Conservation (phyloP, 2,888 invertebrate genomes). For the Silvanus unidentatus region DNA sequence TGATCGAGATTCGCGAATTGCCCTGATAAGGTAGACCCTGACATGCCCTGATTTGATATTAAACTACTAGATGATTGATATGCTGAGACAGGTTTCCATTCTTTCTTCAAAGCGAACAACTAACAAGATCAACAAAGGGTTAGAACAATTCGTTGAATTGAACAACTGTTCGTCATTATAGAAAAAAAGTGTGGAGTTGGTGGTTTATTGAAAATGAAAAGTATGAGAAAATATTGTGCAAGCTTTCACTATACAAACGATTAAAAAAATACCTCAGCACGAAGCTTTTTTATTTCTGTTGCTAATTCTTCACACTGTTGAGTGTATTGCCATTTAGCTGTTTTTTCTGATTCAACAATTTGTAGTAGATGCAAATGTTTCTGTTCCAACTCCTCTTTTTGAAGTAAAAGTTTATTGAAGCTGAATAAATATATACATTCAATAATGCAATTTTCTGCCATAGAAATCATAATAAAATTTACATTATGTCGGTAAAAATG, state of each 20-base stretch:
- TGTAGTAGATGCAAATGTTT: conserved; percentile 84
- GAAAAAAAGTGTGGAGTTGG: too few species aligned
- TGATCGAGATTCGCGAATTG: conserved; percentile 38
- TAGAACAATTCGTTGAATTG: neutral
- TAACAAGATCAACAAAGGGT: conserved; percentile 37
- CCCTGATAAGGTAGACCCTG: conserved; percentile 30
- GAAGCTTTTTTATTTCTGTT: conserved; percentile 79
- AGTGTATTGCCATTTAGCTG: conserved; percentile 89
- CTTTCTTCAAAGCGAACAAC: conserved; percentile 77
- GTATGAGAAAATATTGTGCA: conserved; percentile 19
- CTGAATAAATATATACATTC: conserved; percentile 47
- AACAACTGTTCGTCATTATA: too few species aligned
- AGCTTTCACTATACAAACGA: neutral
- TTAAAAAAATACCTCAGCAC: conserved; percentile 64
- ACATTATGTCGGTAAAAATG: too few species aligned
- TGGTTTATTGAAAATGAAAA: too few species aligned
- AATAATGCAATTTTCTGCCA: neutral
- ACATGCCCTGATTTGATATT: conserved; percentile 29
- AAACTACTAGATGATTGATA: conserved; percentile 35
- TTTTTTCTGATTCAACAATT: conserved; percentile 86
- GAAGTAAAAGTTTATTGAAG: conserved; percentile 81
- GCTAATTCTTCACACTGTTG: conserved; percentile 89
- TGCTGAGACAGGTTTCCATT: conserved; percentile 57
- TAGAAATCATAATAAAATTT: too few species aligned
- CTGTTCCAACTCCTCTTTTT: conserved; percentile 87